phyloP scores from a whole-genome alignment of 2,888 invertebrate genomes.

The Mesorhabditis belari region DNA sequence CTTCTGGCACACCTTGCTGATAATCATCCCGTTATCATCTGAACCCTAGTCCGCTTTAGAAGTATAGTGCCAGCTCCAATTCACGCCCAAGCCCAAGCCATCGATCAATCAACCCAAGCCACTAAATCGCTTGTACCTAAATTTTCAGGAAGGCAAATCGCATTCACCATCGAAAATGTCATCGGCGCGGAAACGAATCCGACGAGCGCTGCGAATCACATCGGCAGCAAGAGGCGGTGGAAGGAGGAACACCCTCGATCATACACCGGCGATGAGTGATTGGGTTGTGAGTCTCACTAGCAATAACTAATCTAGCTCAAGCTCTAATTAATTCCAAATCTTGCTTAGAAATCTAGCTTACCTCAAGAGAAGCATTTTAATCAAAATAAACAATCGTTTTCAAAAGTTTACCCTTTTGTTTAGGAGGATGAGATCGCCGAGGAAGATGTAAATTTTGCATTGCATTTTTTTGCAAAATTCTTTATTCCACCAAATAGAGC shows the following conservation, averaged over 20 bases:
- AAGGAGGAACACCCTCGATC: constrained; percentile 11
- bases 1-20: too few species aligned
- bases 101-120: not conserved
- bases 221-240: constrained; percentile 8
- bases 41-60: too few species aligned
- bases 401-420: too few species aligned
- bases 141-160: constrained; percentile 6
- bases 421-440: not conserved
- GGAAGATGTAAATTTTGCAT: not conserved
- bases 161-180: constrained; percentile 41
- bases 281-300: constrained; percentile 25
- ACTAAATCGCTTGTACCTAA: not conserved
- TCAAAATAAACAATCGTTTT: too few species aligned
- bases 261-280: constrained; percentile 36
- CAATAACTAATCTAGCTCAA: too few species aligned
- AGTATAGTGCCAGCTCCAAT: not conserved
- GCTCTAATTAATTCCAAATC: too few species aligned
- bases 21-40: too few species aligned
- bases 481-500: too few species aligned
- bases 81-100: not conserved
- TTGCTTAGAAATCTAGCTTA: too few species aligned
- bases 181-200: constrained; percentile 34
- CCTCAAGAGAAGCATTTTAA: too few species aligned
- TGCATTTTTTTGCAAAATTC: too few species aligned
- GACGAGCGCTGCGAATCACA: constrained; percentile 23